phyloP scores from a whole-genome alignment of 1,140 invertebrate genomes.

The Rhyacophila brunnea region DNA sequence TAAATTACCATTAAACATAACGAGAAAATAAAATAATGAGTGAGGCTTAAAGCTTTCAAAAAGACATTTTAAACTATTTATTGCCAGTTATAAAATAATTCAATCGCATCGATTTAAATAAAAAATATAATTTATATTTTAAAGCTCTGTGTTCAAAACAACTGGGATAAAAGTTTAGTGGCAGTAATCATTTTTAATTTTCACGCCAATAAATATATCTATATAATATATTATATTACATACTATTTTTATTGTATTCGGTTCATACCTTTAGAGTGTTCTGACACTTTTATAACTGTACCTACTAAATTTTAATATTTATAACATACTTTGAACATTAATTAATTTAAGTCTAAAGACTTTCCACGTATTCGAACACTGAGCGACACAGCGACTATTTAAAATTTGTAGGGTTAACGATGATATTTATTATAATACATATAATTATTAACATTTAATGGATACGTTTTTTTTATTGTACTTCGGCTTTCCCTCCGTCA shows the following conservation, averaged over 20 bases:
- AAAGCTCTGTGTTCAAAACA: conserved; percentile 11
- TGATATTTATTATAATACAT: not conserved
- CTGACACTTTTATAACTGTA: conserved; percentile 8
- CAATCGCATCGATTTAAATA: conserved; percentile 7
- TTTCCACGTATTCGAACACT: conserved; percentile 16
- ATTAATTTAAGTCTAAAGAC: conserved; percentile 22
- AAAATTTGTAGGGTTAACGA: conserved; percentile 5
- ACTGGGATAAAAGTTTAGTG: not conserved
- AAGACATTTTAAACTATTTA: not conserved
- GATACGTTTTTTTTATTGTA: too few relatives aligned
- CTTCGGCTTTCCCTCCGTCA: too few relatives aligned
- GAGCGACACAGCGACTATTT: conserved; percentile 22
- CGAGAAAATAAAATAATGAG: not conserved
- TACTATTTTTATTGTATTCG: conserved; percentile 8
- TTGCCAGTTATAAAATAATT: not conserved
- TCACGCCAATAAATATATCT: conserved; percentile 1
- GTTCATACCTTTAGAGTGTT: conserved; percentile 15
- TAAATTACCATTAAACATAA: not conserved
- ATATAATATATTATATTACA: not conserved
- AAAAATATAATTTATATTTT: too few relatives aligned
- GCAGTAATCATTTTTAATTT: not conserved
- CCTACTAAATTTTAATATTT: conserved; percentile 2
- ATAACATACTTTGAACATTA: conserved; percentile 18
- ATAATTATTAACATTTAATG: not conserved
- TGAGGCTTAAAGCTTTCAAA: not conserved